phyloP scores from a whole-genome alignment of 2,888 invertebrate genomes.

The Emmelina monodactyla region DNA sequence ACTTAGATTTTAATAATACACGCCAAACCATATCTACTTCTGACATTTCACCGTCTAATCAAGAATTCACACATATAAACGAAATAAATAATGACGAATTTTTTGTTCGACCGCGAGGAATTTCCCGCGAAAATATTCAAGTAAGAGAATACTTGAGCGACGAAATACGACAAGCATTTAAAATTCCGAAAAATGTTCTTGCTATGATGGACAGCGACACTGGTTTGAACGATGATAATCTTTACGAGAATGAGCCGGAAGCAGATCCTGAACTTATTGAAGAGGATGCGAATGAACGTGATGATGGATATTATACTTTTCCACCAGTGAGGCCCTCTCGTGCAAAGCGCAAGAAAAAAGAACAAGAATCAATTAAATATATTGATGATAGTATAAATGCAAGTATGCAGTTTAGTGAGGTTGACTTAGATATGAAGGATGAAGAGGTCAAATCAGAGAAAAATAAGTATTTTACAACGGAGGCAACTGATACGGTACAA shows the following conservation, averaged over 20 bases:
- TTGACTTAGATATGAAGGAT: constrained; percentile 53
- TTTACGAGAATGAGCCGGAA: constrained; percentile 44
- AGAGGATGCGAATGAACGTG: constrained; percentile 53
- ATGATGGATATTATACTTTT: constrained; percentile 62
- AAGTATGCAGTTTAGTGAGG: constrained; percentile 52
- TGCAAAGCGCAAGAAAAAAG: constrained; percentile 60
- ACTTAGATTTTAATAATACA: constrained; percentile 25
- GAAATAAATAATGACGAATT: constrained; percentile 90
- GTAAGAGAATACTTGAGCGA: constrained; percentile 78
- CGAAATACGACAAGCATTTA: constrained; percentile 82
- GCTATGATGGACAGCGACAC: constrained; percentile 64
- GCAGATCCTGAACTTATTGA: constrained; percentile 42
- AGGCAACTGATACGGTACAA: constrained; percentile 24
- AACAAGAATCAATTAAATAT: constrained; percentile 39
- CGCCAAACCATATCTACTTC: constrained; percentile 30
- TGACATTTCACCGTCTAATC: constrained; percentile 45
- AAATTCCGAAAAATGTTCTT: constrained; percentile 71
- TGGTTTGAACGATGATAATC: constrained; percentile 29
- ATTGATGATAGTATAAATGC: constrained; percentile 50
- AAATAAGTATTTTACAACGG: constrained; percentile 37
- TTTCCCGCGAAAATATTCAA: constrained; percentile 83
- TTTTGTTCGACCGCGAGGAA: constrained; percentile 82
- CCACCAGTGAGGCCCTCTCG: constrained; percentile 66
- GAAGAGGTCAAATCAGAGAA: constrained; percentile 53
- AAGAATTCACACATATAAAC: constrained; percentile 70